phyloP scores from a whole-genome alignment of 2,113 vertebrate species.

The Ophiodon elongatus region DNA sequence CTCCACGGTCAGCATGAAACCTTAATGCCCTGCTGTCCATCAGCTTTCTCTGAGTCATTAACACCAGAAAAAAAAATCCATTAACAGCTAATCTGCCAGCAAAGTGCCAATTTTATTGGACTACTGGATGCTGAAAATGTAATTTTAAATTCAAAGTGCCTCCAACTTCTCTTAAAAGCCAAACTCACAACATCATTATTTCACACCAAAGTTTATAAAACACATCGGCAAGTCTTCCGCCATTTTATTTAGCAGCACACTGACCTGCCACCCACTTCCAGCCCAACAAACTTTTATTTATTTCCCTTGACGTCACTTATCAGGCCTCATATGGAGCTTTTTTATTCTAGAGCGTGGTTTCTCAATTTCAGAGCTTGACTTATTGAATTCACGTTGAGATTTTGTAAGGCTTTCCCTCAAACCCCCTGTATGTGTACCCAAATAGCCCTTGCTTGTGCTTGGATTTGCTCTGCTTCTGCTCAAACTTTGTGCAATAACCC shows the following conservation, averaged over 20 bases:
- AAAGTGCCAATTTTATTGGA: slow-evolving; percentile 52
- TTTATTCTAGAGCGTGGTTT: neutral
- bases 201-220: slow-evolving; percentile 9
- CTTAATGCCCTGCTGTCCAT: slow-evolving; percentile 52
- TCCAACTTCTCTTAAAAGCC: slow-evolving; percentile 17
- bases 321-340: slow-evolving; percentile 3
- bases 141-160: slow-evolving; percentile 33
- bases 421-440: neutral
- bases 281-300: neutral
- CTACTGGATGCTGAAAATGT: slow-evolving; percentile 35
- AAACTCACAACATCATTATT: slow-evolving; percentile 35
- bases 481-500: neutral
- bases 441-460: neutral
- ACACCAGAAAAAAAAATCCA: slow-evolving; percentile 34
- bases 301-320: slow-evolving; percentile 10
- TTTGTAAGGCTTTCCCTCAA: too few species aligned
- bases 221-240: slow-evolving; percentile 10
- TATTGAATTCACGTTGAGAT: neutral
- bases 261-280: slow-evolving; percentile 26
- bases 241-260: slow-evolving; percentile 18
- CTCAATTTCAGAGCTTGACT: neutral
- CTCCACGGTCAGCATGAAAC: slow-evolving; percentile 33
- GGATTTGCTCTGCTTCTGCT: neutral
- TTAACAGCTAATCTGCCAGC: slow-evolving; percentile 56
- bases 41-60: slow-evolving; percentile 58